Base-by-base conservation (phyloP, 1,140 invertebrate species). In the Sminthurides bifidus region DNA sequence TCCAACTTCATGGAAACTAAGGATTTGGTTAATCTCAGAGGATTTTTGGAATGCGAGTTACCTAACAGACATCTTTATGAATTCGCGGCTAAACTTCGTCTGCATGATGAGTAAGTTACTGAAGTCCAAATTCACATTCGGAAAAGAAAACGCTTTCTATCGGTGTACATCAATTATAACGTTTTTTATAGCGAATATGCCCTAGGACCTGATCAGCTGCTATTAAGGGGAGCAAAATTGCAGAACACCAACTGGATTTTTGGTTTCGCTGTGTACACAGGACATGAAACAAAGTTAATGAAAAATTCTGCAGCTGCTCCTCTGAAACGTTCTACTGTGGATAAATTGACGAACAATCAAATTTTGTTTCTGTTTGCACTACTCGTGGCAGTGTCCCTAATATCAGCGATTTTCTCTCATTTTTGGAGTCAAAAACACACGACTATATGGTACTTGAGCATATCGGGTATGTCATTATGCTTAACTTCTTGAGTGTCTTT, bases 281-380 rank as follows among this genome's bases (percentile, higher is more conserved):
- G 94, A 0, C 91, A 94, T 70, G 93, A 98, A 71, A 92, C 91
- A 24, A 98, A 98, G 73, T 76, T 98, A 49, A 94, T 97, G 90
- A 83, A 85, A 72, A 94, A 94, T 73, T 89, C 89, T 52, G 88
- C 85, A 15, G 78, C 79, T 52, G 86, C 87, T 19, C 90, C 90
- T 0, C 72, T 94, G 35, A 95, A 94, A 75, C 78, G 93, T 44
- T 96, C 92, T 37, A 90, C 86, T 15, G 84, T 98, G 37, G 93
- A 98, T 74, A 84, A 85, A 66, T 75, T 92, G 59, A 95, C 92
- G 41, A 98, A 98, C 72, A 85, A 83, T 19, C 92, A 95, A 75
- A 77, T 78, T 54, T 73, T 97, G 57, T 82, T 95, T 77, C 75
- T 99, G 44, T 98, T 98, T 74, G 77, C 90, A 54, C 84, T 96